phyloP scores from a whole-genome alignment of 92 coral and sea anemone species.

The Porites lobata region DNA sequence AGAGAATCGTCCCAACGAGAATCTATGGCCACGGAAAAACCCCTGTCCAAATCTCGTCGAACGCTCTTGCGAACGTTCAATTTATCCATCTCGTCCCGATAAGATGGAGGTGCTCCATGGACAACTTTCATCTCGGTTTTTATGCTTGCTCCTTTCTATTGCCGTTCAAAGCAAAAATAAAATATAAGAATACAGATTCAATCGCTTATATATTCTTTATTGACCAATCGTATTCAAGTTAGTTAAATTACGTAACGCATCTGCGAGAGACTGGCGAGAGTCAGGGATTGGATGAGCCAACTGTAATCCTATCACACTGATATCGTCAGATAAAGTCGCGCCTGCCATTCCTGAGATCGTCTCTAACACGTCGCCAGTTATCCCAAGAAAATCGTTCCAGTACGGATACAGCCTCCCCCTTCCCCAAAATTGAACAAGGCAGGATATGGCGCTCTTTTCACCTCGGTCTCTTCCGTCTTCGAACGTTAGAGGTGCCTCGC shows the following conservation, averaged over 20 bases:
- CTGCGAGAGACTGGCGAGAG: not conserved
- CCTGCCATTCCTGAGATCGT: not conserved
- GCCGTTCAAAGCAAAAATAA: not conserved
- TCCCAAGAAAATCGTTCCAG: not conserved
- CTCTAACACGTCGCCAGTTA: not conserved
- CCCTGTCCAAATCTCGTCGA: not conserved
- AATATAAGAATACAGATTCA: not conserved
- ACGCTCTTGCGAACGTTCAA: not conserved
- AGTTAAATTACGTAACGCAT: not conserved
- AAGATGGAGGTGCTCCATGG: conserved; percentile 9
- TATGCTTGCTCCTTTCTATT: too few relatives aligned
- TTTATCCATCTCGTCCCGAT: not conserved
- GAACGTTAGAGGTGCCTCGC: not conserved
- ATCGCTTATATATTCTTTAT: not conserved
- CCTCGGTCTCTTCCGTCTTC: not conserved
- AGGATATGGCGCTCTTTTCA: not conserved
- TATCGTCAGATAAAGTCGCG: not conserved
- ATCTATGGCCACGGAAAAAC: conserved; percentile 4
- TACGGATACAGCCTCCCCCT: not conserved
- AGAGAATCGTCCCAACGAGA: not conserved
- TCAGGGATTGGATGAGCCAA: not conserved
- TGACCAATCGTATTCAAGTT: not conserved
- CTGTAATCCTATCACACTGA: not conserved
- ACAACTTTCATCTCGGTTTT: not conserved
- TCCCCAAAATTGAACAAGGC: not conserved